Conservation (phyloP, 2,113 vertebrate species). For the Gulo gulo region DNA sequence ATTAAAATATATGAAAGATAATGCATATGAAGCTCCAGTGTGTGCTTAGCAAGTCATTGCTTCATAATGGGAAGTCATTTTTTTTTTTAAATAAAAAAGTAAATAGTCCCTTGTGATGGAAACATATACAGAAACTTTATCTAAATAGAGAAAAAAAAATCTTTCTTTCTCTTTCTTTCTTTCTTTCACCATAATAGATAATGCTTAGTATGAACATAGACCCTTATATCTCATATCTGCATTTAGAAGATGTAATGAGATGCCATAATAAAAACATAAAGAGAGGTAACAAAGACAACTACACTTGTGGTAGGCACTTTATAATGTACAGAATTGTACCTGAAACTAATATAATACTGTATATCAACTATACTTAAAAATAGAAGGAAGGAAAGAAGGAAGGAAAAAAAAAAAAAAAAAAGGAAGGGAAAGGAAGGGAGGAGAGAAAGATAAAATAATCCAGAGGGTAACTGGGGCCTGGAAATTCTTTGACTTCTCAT, state of each 20-base stretch:
- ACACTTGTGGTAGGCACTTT: background rate
- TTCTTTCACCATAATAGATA: background rate
- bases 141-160: background rate
- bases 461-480: background rate
- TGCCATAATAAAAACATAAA: background rate
- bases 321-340: background rate
- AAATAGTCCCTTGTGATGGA: background rate
- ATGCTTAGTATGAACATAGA: background rate
- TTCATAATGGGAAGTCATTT: background rate
- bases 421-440: background rate
- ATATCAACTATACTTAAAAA: background rate
- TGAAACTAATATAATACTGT: background rate
- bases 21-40: background rate
- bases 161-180: no score
- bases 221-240: background rate
- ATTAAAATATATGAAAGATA: background rate
- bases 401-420: accelerated
- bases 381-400: background rate
- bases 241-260: background rate
- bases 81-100: background rate
- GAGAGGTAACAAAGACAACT: background rate
- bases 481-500: background rate
- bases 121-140: background rate
- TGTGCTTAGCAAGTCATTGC: background rate
- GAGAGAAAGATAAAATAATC: background rate